Evolutionary conservation across 1,140 invertebrate genomes (phyloP).

Genomic region (Temnothorax curvispinosus): DNA sequence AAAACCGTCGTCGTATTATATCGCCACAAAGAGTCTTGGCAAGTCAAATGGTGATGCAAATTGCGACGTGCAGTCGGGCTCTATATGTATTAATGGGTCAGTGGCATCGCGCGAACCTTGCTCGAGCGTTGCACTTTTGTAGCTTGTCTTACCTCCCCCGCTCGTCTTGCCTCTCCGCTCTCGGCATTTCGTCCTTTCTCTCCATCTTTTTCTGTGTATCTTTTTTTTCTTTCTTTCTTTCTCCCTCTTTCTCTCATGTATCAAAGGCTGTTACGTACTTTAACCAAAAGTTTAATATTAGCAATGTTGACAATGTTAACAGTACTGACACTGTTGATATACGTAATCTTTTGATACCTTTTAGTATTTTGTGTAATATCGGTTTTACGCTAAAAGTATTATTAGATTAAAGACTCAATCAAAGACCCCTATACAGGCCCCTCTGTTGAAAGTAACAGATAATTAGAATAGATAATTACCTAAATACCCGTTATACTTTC

Average conservation of each 20-base stretch:
- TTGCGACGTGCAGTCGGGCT: conserved; percentile 70
- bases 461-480: neutral
- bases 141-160: conserved; percentile 32
- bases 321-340: neutral
- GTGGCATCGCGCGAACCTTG: conserved; percentile 82
- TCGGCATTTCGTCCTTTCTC: conserved; percentile 35
- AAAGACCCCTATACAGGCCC: neutral
- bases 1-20: conserved; percentile 72
- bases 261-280: neutral
- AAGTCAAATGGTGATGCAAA: conserved; percentile 79
- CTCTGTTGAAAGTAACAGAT: neutral
- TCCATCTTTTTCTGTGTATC: conserved; percentile 17
- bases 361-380: neutral
- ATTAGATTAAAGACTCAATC: neutral
- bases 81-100: conserved; percentile 85
- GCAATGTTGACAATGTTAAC: neutral
- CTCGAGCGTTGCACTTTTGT: conserved; percentile 82
- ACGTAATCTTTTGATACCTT: neutral
- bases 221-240: conserved; percentile 52
- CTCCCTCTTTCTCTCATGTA: conserved; percentile 16
- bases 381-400: neutral
- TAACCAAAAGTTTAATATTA: neutral
- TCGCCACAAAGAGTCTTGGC: conserved; percentile 76
- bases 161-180: conserved; percentile 38
- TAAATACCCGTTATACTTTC: conserved; percentile 72